A percentile compares a stretch with the other conserved stretches of the same genome.
phyloP scores from a whole-genome alignment of 1,140 invertebrate species.

The Rhagoletis zephyria region DNA sequence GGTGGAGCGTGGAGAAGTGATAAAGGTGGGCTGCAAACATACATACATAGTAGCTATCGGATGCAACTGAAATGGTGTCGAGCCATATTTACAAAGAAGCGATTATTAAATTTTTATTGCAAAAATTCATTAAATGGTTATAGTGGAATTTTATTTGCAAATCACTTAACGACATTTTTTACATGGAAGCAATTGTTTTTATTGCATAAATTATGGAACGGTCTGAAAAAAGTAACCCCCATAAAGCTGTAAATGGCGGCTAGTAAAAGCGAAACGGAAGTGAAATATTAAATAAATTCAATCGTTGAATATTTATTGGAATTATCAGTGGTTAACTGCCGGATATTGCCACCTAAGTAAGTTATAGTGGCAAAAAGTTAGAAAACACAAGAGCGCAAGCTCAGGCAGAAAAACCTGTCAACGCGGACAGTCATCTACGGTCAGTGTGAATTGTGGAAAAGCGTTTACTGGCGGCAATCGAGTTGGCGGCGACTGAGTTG shows the following conservation, averaged over 20 bases:
- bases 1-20: not conserved
- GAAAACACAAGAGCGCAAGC: not conserved
- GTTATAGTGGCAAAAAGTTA: not conserved
- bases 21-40: not conserved
- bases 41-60: not conserved
- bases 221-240: not conserved
- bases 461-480: conserved; percentile 24
- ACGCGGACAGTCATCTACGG: not conserved
- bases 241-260: not conserved
- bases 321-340: conserved; percentile 15
- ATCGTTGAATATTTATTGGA: conserved; percentile 33
- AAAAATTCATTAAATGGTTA: not conserved
- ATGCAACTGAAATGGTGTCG: not conserved
- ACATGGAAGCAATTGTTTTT: not conserved
- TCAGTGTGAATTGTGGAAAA: conserved; percentile 12
- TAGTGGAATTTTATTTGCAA: not conserved
- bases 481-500: not conserved
- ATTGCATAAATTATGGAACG: not conserved
- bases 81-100: not conserved
- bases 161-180: conserved; percentile 8
- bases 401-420: not conserved
- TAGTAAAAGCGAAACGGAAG: conserved; percentile 9
- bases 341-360: conserved; percentile 45
- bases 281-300: conserved; percentile 31
- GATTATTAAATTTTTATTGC: not conserved